Evolutionary conservation across 2,797 vertebrate genomes (phyloP), one percentile per base, ranked within the genome.

Genomic region (Otus scops): DNA sequence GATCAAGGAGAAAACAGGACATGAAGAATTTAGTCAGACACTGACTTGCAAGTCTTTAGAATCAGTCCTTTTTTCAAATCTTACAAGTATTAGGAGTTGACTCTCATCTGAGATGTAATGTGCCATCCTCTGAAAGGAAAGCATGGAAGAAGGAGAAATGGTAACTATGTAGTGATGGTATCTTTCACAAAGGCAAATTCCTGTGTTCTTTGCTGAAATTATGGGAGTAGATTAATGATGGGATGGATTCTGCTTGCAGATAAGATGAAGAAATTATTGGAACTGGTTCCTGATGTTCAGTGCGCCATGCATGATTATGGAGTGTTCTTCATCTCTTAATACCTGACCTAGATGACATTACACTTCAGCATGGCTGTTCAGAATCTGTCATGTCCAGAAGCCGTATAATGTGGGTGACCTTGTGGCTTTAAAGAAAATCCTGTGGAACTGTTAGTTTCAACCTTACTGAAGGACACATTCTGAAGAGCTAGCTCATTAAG

Each of bases 381-480:
- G 85, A 79, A 38, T 59, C 53, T 89, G 86, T 68, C 21, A 51
- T 80, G 47, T 89, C 74, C 88, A 83, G 93, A 96, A 97, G 67
- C 84, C 13, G 32, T 93, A 92, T 93, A 91, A 89, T 76, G 73
- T 74, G 82, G 47, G 50, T 48, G 81, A 96, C 89, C 97, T 93
- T 95, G 94, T 84, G 79, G 77, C 70, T 84, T 96, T 95, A 97
- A 96, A 87, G 96, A 97, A 97, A 97, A 95, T 82, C 92, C 91
- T 22, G 1, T 95, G 94, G 85, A 96, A 91, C 94, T 91, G 95
- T 97, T 96, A 94, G 88, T 87, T 97, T 95, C 97, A 98, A 98
- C 98, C 97, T 98, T 94, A 96, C 81, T 98, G 98, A 99, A 98
- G 98, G 98, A 99, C 98, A 98, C 92, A 95, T 97, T 98, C 98